phyloP scores from a whole-genome alignment of 2,888 invertebrate genomes.

The Idaea aversata region DNA sequence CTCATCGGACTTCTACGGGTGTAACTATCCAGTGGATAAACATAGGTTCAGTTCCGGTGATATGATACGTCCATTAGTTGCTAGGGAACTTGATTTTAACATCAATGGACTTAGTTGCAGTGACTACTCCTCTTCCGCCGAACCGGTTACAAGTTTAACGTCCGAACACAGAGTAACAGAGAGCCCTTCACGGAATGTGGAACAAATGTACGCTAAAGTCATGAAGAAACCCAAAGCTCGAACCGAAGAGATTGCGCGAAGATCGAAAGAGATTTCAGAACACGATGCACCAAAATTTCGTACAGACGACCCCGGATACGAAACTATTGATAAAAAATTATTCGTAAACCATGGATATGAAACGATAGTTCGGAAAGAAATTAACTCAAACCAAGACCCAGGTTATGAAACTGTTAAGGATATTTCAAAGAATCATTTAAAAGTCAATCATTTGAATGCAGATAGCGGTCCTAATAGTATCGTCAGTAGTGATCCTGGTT shows the following conservation, averaged over 20 bases:
- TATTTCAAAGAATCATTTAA: constrained; percentile 52
- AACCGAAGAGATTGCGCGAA: constrained; percentile 52
- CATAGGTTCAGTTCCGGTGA: constrained; percentile 76
- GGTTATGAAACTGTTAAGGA: constrained; percentile 83
- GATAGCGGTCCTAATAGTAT: constrained; percentile 82
- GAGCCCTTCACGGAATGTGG: constrained; percentile 85
- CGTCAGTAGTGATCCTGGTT: constrained; percentile 85
- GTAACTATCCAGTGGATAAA: constrained; percentile 77
- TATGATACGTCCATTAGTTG: constrained; percentile 68
- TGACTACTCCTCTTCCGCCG: constrained; percentile 59
- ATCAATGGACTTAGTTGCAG: constrained; percentile 60
- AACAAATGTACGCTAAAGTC: constrained; percentile 95
- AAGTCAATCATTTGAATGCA: constrained; percentile 53
- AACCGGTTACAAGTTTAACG: constrained; percentile 51
- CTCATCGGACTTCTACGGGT: constrained; percentile 77
- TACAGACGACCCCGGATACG: constrained; percentile 74
- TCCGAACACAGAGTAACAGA: constrained; percentile 69
- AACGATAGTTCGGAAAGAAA: constrained; percentile 74
- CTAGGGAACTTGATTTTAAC: constrained; percentile 68
- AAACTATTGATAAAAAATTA: constrained; percentile 73
- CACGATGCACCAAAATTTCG: constrained; percentile 50
- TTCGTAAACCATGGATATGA: constrained; percentile 81
- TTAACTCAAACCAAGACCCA: constrained; percentile 76
- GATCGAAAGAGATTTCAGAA: constrained; percentile 54
- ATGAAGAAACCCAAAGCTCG: constrained; percentile 83